These are phyloP conservation scores for Mythimna pallens DNA, from an alignment of 2,888 invertebrate species.

Conservation along the genomic window DNA sequence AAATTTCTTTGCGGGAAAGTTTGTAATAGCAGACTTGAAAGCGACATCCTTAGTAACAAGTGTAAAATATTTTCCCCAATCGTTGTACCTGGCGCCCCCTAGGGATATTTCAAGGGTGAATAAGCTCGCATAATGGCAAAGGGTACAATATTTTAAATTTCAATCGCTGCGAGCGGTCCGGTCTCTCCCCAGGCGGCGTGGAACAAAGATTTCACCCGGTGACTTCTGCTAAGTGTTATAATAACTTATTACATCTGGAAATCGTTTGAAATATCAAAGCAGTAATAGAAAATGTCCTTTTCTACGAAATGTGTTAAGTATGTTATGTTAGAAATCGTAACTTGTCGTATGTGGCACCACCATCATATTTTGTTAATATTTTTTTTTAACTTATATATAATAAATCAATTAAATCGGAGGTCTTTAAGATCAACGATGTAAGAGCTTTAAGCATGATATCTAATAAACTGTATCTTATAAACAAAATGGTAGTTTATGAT, in stretches of 20 bases:
- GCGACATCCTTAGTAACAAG: conserved; percentile 90
- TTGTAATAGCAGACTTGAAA: conserved; percentile 82
- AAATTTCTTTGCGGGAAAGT: conserved; percentile 70
- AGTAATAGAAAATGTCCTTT: conserved; percentile 27
- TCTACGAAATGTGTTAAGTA: not conserved
- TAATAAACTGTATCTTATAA: too few relatives aligned
- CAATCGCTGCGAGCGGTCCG: conserved; percentile 90
- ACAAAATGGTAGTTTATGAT: too few relatives aligned
- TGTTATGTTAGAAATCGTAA: not conserved
- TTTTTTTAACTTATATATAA: not conserved
- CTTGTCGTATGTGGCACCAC: not conserved
- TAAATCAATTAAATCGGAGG: not conserved
- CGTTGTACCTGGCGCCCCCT: conserved; percentile 89
- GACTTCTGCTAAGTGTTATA: conserved; percentile 87
- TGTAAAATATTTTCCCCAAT: conserved; percentile 91
- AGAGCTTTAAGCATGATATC: not conserved
- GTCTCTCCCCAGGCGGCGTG: conserved; percentile 79
- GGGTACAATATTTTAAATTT: conserved; percentile 91
- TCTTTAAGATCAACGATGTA: not conserved
- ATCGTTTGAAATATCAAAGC: conserved; percentile 67
- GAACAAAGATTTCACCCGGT: conserved; percentile 88
- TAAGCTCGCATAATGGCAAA: conserved; percentile 91
- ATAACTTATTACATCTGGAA: conserved; percentile 83
- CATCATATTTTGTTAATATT: too few relatives aligned
- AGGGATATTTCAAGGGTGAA: conserved; percentile 91